A percentile compares a stretch with the other conserved stretches of the same genome.
These are phyloP conservation scores for Andricus curvator DNA, from an alignment of 2,888 invertebrate species.

Conservation along the genomic window DNA sequence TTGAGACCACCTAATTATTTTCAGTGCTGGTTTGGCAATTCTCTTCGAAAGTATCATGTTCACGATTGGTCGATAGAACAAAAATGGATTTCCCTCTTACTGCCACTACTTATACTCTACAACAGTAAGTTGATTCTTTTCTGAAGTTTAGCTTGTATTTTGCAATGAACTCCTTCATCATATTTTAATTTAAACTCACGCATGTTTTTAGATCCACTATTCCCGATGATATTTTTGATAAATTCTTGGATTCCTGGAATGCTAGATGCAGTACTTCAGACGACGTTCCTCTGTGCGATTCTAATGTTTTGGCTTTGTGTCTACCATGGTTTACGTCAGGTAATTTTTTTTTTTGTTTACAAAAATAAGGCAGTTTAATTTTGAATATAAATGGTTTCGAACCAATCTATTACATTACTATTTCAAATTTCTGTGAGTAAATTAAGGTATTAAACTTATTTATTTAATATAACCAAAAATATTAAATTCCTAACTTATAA, in stretches of 20 bases:
- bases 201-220: slow-evolving; percentile 90
- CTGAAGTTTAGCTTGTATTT: neutral
- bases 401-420: too few species aligned
- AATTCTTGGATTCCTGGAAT: slow-evolving; percentile 96
- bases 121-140: slow-evolving; percentile 85
- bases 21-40: slow-evolving; percentile 96
- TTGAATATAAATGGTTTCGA: too few species aligned
- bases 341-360: slow-evolving; percentile 69
- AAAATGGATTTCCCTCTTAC: slow-evolving; percentile 94
- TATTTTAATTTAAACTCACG: slow-evolving; percentile 5
- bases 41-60: slow-evolving; percentile 90
- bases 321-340: slow-evolving; percentile 96
- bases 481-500: too few species aligned
- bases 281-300: slow-evolving; percentile 91
- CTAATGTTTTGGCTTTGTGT: slow-evolving; percentile 97
- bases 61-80: slow-evolving; percentile 99
- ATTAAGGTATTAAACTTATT: too few species aligned
- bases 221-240: slow-evolving; percentile 92
- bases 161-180: neutral
- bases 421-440: too few species aligned
- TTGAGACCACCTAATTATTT: slow-evolving; percentile 57
- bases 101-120: slow-evolving; percentile 93
- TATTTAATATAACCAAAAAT: too few species aligned
- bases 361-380: neutral
- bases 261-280: slow-evolving; percentile 93